A percentile compares a stretch with the other conserved stretches of the same genome.
Evolutionary conservation across 2,888 invertebrate species (phyloP).

Genomic region (Sarcophaga variegata): DNA sequence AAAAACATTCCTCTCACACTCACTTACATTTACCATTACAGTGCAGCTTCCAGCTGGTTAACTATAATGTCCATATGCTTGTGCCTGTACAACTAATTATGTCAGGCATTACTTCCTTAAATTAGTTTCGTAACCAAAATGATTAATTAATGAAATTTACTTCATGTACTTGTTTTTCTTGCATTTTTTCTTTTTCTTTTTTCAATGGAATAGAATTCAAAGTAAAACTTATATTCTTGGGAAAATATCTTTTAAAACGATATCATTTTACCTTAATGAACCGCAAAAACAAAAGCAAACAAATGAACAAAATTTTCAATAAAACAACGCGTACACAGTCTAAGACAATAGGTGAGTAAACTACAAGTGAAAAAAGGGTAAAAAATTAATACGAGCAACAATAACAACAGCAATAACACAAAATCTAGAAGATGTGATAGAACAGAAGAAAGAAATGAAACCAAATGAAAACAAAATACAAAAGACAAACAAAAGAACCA

Average conservation of each 20-base stretch:
- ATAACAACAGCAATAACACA: slow-evolving; percentile 21
- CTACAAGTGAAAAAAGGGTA: slow-evolving; percentile 54
- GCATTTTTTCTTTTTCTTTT: neutral
- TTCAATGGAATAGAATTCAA: neutral
- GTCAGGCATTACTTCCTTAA: no score
- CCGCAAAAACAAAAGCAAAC: slow-evolving; percentile 62
- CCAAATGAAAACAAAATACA: slow-evolving; percentile 41
- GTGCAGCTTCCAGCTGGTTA: no score
- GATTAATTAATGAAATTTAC: no score
- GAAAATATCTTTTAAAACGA: slow-evolving; percentile 57
- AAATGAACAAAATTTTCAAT: slow-evolving; percentile 30
- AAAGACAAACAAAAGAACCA: slow-evolving; percentile 43
- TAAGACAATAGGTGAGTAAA: slow-evolving; percentile 12
- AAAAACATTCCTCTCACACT: no score
- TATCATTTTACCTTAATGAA: slow-evolving; percentile 69
- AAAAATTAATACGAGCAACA: slow-evolving; percentile 14
- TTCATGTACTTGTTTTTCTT: no score
- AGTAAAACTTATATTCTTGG: slow-evolving; percentile 55
- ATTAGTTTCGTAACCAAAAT: no score
- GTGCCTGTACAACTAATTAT: no score
- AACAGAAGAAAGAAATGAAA: slow-evolving; percentile 1
- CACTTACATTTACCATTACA: no score
- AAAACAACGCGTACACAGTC: neutral
- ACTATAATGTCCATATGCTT: no score
- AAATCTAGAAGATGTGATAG: slow-evolving; percentile 58